A percentile compares a stretch with the other conserved stretches of the same genome.
These are phyloP conservation scores for Salticus scenicus DNA, from an alignment of 2,888 invertebrate species.

Conservation along the genomic window DNA sequence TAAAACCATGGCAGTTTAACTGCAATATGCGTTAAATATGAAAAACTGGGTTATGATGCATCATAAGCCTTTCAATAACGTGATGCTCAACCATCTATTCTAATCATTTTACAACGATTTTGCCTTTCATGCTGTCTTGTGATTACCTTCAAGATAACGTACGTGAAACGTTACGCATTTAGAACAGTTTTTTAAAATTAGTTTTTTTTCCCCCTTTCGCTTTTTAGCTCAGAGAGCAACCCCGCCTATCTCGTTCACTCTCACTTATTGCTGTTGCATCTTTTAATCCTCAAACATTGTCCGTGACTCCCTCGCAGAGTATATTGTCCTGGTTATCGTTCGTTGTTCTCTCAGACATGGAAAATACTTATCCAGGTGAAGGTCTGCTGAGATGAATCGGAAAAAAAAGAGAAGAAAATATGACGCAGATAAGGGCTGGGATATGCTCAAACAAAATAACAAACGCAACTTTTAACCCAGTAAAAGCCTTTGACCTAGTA, in stretches of 20 bases:
- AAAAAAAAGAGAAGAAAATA: neutral
- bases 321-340: conserved; percentile 28
- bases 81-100: neutral
- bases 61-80: neutral
- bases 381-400: conserved; percentile 18
- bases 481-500: conserved; percentile 35
- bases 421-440: conserved; percentile 18
- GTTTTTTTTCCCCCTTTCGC: neutral
- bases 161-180: conserved; percentile 23
- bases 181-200: neutral
- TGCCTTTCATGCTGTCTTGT: neutral
- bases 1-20: too few relatives aligned
- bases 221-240: too few relatives aligned
- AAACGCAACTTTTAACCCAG: conserved; percentile 14
- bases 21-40: too few relatives aligned
- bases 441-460: neutral
- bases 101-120: neutral
- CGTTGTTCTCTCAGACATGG: conserved; percentile 4
- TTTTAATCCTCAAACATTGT: conserved; percentile 19
- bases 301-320: conserved; percentile 23
- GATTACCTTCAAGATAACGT: conserved; percentile 1
- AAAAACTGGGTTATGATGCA: neutral
- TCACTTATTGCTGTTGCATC: neutral
- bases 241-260: conserved; percentile 20
- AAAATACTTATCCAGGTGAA: conserved; percentile 21